A percentile compares a stretch with the other conserved stretches of the same genome.
Conservation (phyloP, 2,888 invertebrate genomes). For the Standfussiana lucernea region DNA sequence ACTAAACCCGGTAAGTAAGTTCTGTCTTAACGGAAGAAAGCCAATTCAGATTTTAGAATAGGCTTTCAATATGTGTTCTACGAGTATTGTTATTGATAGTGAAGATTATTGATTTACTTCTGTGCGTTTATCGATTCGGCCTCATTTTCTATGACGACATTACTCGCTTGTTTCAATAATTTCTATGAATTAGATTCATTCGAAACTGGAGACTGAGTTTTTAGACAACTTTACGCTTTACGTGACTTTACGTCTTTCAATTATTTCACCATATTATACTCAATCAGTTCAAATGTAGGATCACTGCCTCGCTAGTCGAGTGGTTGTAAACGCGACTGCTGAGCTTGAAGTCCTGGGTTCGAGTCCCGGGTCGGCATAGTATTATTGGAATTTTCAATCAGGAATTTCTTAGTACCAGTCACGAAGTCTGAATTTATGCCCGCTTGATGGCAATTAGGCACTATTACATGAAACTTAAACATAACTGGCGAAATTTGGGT, state of each 20-base stretch:
- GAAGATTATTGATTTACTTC: conserved; percentile 16
- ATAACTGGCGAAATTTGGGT: not conserved
- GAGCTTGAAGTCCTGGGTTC: not conserved
- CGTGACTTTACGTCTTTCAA: not conserved
- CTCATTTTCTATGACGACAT: not conserved
- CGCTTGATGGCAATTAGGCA: not conserved
- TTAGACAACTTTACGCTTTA: not conserved
- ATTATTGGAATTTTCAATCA: not conserved
- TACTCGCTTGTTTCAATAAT: conserved; percentile 1
- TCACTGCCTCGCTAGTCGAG: not conserved
- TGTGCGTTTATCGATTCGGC: conserved; percentile 14
- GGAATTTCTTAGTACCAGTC: not conserved
- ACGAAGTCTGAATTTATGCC: not conserved
- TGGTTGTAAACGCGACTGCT: not conserved
- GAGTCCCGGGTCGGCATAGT: not conserved
- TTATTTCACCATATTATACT: not conserved
- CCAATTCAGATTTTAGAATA: conserved; percentile 22
- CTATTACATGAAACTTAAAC: not conserved
- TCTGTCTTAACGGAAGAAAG: conserved; percentile 33
- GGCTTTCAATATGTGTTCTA: conserved; percentile 4
- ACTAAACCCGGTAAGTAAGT: conserved; percentile 29
- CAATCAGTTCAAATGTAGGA: not conserved
- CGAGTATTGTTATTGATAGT: conserved; percentile 1
- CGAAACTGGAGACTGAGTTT: not conserved
- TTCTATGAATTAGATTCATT: conserved; percentile 1